A percentile compares a stretch with the other conserved stretches of the same genome.
These are phyloP conservation scores for Rhadinocentrus ornatus DNA, from an alignment of 2,797 vertebrate species.

Conservation along the genomic window DNA sequence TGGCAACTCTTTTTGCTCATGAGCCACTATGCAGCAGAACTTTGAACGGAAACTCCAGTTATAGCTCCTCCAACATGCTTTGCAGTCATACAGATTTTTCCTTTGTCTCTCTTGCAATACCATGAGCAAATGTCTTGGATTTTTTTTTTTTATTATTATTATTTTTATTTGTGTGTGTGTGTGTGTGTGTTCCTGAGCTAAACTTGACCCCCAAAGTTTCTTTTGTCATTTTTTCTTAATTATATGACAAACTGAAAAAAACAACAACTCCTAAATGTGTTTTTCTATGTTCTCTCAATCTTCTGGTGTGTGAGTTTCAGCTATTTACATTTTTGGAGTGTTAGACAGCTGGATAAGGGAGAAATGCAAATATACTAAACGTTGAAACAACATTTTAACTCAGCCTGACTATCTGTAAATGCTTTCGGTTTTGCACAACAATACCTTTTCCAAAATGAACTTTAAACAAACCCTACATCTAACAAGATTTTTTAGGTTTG, in stretches of 20 bases:
- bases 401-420: neutral
- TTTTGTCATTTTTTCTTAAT: neutral
- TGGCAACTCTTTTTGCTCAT: neutral
- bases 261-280: neutral
- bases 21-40: neutral
- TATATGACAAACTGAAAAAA: neutral
- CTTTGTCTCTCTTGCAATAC: no score
- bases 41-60: no score
- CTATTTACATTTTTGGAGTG: neutral
- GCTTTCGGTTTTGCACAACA: neutral
- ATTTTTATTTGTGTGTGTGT: no score
- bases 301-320: neutral
- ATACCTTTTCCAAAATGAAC: neutral
- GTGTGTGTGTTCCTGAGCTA: no score
- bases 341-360: neutral
- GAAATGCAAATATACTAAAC: neutral
- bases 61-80: no score
- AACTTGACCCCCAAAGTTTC: neutral
- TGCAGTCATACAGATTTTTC: no score
- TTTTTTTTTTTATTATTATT: neutral
- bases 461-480: neutral
- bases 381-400: no score
- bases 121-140: neutral
- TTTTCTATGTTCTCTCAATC: neutral
- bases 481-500: neutral